These are phyloP conservation scores for Cinara cedri DNA, from an alignment of 2,888 invertebrate genomes.

Conservation along the genomic window DNA sequence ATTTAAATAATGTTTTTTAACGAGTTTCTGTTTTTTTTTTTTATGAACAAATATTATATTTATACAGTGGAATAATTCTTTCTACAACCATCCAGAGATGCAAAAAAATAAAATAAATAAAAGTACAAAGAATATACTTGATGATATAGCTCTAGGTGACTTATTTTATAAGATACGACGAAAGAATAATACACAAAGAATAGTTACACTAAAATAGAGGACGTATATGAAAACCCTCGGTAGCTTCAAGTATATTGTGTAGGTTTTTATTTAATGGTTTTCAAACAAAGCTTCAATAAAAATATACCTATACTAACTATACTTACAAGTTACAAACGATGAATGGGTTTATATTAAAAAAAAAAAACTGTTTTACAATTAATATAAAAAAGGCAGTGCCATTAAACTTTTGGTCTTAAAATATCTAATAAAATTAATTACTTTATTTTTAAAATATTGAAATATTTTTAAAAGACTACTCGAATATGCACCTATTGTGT, in stretches of 20 bases:
- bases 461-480: too few species aligned
- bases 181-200: constrained; percentile 19
- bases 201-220: constrained; percentile 5
- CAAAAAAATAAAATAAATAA: not conserved
- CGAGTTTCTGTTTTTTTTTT: constrained; percentile 10
- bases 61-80: constrained; percentile 5
- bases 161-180: constrained; percentile 25
- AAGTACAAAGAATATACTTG: constrained; percentile 26
- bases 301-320: not conserved
- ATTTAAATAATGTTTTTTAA: constrained; percentile 32
- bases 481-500: too few species aligned
- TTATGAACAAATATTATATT: not conserved
- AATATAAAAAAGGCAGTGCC: not conserved
- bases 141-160: constrained; percentile 43
- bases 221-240: constrained; percentile 28
- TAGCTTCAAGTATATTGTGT: constrained; percentile 18
- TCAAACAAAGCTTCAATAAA: constrained; percentile 43
- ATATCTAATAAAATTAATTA: too few species aligned
- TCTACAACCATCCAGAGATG: not conserved
- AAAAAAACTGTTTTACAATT: not conserved
- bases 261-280: constrained; percentile 43
- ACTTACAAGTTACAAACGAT: not conserved
- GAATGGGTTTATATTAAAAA: constrained; percentile 11
- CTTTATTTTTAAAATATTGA: too few species aligned
- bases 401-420: not conserved